A percentile compares a stretch with the other conserved stretches of the same genome.
Evolutionary conservation across 2,113 vertebrate genomes (phyloP).

Genomic region (Lagopus muta): DNA sequence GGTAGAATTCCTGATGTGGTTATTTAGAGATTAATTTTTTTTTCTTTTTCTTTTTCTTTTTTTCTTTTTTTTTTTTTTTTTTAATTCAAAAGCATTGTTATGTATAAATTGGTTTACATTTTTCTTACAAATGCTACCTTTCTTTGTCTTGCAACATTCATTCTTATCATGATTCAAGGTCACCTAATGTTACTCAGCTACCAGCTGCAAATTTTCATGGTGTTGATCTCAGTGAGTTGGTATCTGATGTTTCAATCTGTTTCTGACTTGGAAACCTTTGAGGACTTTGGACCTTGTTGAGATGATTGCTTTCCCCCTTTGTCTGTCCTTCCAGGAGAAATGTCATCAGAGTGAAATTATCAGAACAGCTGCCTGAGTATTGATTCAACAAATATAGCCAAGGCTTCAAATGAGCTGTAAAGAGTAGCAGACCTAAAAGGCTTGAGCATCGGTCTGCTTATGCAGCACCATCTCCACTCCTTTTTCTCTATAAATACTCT

Average conservation of each 20-base stretch:
- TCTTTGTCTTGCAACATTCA: background rate
- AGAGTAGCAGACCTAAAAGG: constrained; percentile 53
- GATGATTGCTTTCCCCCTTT: background rate
- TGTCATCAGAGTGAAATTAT: constrained; percentile 50
- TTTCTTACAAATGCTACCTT: background rate
- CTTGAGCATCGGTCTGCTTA: background rate
- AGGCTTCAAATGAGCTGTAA: constrained; percentile 54
- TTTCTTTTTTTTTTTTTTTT: background rate
- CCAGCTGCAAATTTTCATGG: background rate
- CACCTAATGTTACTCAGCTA: background rate
- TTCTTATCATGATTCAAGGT: background rate
- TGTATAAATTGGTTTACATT: background rate
- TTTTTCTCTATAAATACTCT: constrained; percentile 14
- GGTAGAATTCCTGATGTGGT: background rate
- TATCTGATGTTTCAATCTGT: background rate
- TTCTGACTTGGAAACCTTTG: constrained; percentile 18
- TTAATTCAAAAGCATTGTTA: background rate
- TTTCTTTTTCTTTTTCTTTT: no score
- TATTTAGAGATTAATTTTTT: background rate
- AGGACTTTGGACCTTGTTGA: constrained; percentile 27
- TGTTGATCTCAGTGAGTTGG: background rate
- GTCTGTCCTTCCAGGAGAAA: constrained; percentile 7
- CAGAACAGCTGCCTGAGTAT: constrained; percentile 64
- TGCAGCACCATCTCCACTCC: constrained; percentile 6
- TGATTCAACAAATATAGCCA: constrained; percentile 62